These are phyloP conservation scores for Coilia nasus DNA, from an alignment of 2,797 vertebrate genomes.

Conservation along the genomic window DNA sequence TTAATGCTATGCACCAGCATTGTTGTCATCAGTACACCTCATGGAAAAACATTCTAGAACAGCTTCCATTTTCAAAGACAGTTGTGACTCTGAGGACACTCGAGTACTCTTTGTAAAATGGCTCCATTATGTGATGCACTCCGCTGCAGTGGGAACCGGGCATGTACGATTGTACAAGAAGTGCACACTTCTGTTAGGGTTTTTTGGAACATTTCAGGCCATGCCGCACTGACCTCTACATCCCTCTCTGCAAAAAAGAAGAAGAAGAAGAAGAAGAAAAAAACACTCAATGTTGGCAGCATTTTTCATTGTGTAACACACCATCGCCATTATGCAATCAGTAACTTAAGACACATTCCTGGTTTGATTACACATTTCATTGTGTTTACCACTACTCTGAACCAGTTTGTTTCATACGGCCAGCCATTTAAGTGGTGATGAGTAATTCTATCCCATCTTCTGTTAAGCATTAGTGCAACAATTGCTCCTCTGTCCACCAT, in stretches of 20 bases:
- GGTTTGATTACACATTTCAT: conserved; percentile 29
- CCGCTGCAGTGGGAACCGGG: background rate
- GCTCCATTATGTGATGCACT: background rate
- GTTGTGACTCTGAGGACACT: background rate
- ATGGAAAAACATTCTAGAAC: background rate
- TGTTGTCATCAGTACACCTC: background rate
- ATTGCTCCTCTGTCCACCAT: conserved; percentile 17
- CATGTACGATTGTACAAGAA: background rate
- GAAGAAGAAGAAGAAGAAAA: no score
- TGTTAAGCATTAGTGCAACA: conserved; percentile 32
- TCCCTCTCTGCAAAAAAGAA: background rate
- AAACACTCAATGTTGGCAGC: background rate
- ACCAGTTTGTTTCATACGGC: conserved; percentile 25
- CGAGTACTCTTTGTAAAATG: background rate
- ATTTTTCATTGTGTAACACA: conserved; percentile 29
- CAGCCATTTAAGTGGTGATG: conserved; percentile 23
- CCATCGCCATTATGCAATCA: conserved; percentile 29
- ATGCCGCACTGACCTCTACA: background rate
- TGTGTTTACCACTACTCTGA: conserved; percentile 36
- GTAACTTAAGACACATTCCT: conserved; percentile 36
- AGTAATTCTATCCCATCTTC: conserved; percentile 33
- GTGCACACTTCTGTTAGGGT: background rate
- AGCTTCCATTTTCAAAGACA: background rate
- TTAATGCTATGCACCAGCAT: background rate
- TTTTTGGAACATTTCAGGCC: background rate